Base-by-base conservation (phyloP, 2,113 vertebrate species). In the Gymnocephalus cernua region DNA sequence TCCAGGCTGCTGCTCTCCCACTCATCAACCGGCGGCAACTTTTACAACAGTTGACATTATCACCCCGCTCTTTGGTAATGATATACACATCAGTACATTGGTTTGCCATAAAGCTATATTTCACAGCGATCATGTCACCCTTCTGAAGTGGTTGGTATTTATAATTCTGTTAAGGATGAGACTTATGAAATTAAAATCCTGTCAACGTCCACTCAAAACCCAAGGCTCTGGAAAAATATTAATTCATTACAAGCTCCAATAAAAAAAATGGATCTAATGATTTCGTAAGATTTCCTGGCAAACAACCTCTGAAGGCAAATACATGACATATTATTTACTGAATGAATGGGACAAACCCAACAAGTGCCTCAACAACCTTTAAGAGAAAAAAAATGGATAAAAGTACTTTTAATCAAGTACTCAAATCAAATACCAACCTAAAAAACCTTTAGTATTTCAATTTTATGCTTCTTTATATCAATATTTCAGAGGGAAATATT, bases 1-100 rank as follows among this genome's bases (percentile, higher is more conserved):
- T 86, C 59, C 57, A 70, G 92, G 93, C 88, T n/a, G 85, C 56
- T 12, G n/a, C 54, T 66, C 70, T 70, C 66, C 68, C 57, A 44
- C 67, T 64, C 61, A 35, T 72, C 61, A 51, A 5, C 58, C 32
- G 3, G 0, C 27, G 15, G 56, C 16, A 50, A 4, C 29, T 80
- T 50, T 70, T 54, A 77, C 63, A 2, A 50, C 74, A 25, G 50
- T 13, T 75, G 53, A 68, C 67, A 63, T 29, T 65, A 23, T 51
- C 54, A 63, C 41, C 58, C 2, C 7, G 10, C 61, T 65, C 59
- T 13, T 23, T 41, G 6, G 23, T 77, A 63, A 77, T 38, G 68
- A 84, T 77, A 87, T 68, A 83, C 50, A 32, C 63, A 48, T 65
- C 51, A 27, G 57, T 53, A 68, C 61, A 59, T 35, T 4, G 44